Base-by-base conservation (phyloP, 2,888 invertebrate species). In the Masnerella sp. region DNA sequence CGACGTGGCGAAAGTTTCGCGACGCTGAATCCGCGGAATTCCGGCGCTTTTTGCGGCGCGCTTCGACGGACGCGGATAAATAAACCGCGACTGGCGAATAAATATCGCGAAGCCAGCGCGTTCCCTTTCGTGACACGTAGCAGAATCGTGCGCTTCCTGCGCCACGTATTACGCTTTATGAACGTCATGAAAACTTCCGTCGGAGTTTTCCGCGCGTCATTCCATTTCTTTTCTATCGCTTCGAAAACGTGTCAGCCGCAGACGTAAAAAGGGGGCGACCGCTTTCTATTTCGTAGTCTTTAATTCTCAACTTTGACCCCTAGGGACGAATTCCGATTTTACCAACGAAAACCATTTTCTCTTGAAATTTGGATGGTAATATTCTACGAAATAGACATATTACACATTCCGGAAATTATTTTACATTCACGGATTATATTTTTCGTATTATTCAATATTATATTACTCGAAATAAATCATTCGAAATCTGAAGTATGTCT, bases 141-240 rank as follows among this genome's bases (percentile, higher is more conserved):
- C 38, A 51, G 56, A 62, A 54, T 54, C 62, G 47, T 54, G 61
- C 51, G 64, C 38, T 74, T 71, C 59, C 58, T 54, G 14, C 47
- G 38, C 32, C 58, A 70, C 59, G 56, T 56, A 62, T 62, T 30
- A 20, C 52, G 25, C 56, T 70, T 56, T 56, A 70, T 56, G 56
- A 56, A 70, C 69, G 28, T 62, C 62, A 52, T 71, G 34, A 59
- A 65, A 71, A 67, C 67, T 67, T 61, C 56, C 34, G 51, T 2
- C 32, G 22, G 40, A 43, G 58, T 45, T 56, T 52, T 40, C 9
- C 38, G 25, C 12, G 12, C 45, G 36, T 42, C 67, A 42, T 12
- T 56, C 28, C 14, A 47, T 30, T 58, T 47, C 38, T 58, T 49
- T 36, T 59, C 58, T 64, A 11, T 20, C 14, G 40, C 30, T 51